Evolutionary conservation across 2,797 vertebrate genomes (phyloP), one percentile per base, ranked within the genome.

Genomic region (Microctenopoma stevenorrisi): DNA sequence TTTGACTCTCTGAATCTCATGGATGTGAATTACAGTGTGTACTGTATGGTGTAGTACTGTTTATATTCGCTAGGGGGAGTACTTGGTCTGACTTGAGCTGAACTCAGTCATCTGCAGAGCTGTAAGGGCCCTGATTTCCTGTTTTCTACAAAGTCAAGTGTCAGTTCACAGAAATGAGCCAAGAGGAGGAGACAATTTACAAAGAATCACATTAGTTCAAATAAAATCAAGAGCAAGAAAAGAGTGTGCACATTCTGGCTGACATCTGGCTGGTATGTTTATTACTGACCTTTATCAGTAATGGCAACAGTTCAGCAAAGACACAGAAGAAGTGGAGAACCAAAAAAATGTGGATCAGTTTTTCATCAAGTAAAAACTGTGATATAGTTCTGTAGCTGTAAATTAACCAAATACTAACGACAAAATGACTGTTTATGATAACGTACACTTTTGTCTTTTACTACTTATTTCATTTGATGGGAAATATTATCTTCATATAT

Each of bases 61-160:
- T 35, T 46, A 11, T 1, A 0, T 55, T 74, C 89, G 83, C 85
- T 78, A 84, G 89, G 80, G 83, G 89, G 90, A 78, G 86, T 80
- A 81, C 79, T 71, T n/a, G 63, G 38, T 68, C 74, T 75, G 28
- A 33, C 28, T 70, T 50, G 12, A 59, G 47, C 74, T 38, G 37
- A 49, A 53, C 49, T 65, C 40, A 61, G 11, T 22, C 11, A 42
- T 4, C 10, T 0, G 30, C 43, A 13, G 58, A 53, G 40, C 37
- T 56, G 3, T 7, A 18, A 68, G 11, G 5, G 12, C 57, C 40
- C n/a, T 42, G 1, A 22, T 37, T 9, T 50, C 14, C 53, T 49
- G 28, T 26, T 26, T 5, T 0, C 6, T 18, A 26, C 38, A 10
- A 56, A 42, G 38, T 50, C 30, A 37, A 43, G 33, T 30, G 16